Evolutionary conservation across 2,797 vertebrate genomes (phyloP), one percentile per base, ranked within the genome.

Genomic region (Clarias pachynema): DNA sequence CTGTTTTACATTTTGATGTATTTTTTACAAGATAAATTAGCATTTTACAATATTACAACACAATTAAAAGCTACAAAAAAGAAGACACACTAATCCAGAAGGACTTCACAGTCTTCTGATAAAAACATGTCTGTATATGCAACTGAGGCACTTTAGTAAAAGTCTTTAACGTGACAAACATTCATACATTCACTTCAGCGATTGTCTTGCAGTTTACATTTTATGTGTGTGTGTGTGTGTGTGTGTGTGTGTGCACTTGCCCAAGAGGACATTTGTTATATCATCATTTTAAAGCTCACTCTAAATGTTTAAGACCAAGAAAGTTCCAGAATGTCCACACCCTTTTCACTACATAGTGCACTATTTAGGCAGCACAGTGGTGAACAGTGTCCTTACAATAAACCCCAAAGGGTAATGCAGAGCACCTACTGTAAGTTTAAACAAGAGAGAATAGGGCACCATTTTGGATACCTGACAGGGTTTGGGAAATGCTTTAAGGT

Each of bases 1-100:
- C 91, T 89, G 65, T 93, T 93, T 93, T 90, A 82, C 37, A 89
- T 90, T 86, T 90, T 89, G 60, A 68, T 87, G 66, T 56, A 56
- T 73, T 72, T 57, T 93, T 92, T 94, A 98, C 96, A 99, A 95
- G 97, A 99, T 99, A 99, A 99, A 99, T 99, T 98, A 99, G 95
- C 96, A 96, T 96, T 97, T 96, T 96, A 97, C 95, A 96, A 95
- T 96, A 97, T 92, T 94, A 94, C 94, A 95, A 94, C 92, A 95
- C 37, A 29, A 75, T 81, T 81, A 80, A 75, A 44, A 84, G 66
- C 83, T 85, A 88, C 84, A 60, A 60, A 75, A 82, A 91, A 95
- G 93, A 90, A 92, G 87, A 95, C 93, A 93, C 88, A 91, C 86
- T 63, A 22, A 84, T 86, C 84, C 77, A 87, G 84, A 90, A 89